A percentile compares a stretch with the other conserved stretches of the same genome.
These are phyloP conservation scores for Neolamprologus toae DNA, from an alignment of 2,113 vertebrate species.

Conservation along the genomic window DNA sequence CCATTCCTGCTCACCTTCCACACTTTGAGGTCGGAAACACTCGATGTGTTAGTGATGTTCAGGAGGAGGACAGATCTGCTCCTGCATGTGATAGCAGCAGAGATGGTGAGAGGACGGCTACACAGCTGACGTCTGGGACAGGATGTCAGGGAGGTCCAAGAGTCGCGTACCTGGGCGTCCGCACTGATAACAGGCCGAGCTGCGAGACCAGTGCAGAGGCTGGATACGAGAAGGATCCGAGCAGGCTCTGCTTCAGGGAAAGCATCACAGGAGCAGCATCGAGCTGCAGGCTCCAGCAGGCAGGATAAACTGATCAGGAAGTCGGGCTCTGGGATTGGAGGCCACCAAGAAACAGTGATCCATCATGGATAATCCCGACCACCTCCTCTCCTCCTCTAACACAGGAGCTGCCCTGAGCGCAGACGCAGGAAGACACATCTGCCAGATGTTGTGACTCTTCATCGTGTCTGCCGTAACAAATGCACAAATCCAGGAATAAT, in stretches of 20 bases:
- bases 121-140: not conserved
- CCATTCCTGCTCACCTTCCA: not conserved
- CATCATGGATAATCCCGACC: not conserved
- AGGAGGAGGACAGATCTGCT: not conserved
- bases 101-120: not conserved
- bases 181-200: not conserved
- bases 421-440: not conserved
- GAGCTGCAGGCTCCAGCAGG: not conserved
- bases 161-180: not conserved
- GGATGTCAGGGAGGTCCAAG: not conserved
- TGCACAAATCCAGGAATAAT: not conserved
- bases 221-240: rapidly evolving
- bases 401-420: not conserved
- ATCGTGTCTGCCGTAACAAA: not conserved
- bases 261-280: not conserved
- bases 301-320: not conserved
- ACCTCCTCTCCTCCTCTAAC: not conserved
- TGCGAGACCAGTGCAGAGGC: not conserved
- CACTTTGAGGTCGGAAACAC: not conserved
- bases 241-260: not conserved
- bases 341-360: not conserved
- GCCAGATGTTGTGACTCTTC: not conserved
- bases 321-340: not conserved
- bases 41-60: not conserved
- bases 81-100: not conserved